Conservation (phyloP, 2,888 invertebrate species). For the Nemotelus pantherinus region DNA sequence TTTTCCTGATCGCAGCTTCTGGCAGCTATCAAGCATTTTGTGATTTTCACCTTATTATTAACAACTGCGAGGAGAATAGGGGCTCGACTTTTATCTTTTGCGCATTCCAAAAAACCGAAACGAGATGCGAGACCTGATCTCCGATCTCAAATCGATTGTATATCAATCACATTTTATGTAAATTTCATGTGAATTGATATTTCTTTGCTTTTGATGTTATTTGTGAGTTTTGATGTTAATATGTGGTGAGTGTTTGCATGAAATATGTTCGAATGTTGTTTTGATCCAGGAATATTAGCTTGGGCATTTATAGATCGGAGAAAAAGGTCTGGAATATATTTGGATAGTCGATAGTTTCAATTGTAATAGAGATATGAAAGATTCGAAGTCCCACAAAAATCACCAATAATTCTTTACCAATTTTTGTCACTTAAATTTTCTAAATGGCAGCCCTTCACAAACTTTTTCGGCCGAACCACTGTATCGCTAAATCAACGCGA, state of each 20-base stretch:
- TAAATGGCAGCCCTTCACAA: too few relatives aligned
- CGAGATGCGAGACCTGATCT: background rate
- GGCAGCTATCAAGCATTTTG: conserved; percentile 17
- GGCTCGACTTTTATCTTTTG: conserved; percentile 26
- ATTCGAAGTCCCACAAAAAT: background rate
- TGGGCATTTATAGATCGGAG: too few relatives aligned
- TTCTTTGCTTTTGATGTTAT: conserved; percentile 13
- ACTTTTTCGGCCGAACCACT: too few relatives aligned
- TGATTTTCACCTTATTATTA: conserved; percentile 9
- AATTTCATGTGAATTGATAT: background rate
- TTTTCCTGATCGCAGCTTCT: background rate
- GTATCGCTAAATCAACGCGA: too few relatives aligned
- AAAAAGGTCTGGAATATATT: background rate
- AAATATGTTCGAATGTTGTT: too few relatives aligned
- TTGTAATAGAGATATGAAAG: background rate
- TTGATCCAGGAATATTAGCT: too few relatives aligned
- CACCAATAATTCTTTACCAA: background rate
- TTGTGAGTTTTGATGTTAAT: too few relatives aligned
- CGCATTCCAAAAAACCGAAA: background rate
- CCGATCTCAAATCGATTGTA: conserved; percentile 13
- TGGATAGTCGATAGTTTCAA: background rate
- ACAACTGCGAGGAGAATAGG: too few relatives aligned
- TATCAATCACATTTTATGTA: conserved; percentile 38
- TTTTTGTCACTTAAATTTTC: too few relatives aligned
- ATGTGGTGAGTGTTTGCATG: too few relatives aligned